phyloP scores from a whole-genome alignment of 35 echinoderm and acorn worm genomes.

The Lytechinus variegatus region DNA sequence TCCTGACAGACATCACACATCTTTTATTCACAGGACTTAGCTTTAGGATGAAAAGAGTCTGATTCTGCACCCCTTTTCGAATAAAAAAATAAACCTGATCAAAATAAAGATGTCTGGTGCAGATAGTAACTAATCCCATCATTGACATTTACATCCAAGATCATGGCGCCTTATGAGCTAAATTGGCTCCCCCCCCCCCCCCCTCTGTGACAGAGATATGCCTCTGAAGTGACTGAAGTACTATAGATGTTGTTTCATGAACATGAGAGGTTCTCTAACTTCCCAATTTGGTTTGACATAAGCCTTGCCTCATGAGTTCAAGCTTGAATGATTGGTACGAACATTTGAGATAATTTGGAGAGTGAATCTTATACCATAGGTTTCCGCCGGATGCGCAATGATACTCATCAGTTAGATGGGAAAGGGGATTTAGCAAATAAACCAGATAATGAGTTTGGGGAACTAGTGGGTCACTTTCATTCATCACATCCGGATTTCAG shows the following conservation, averaged over 20 bases:
- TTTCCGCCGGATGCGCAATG: neutral
- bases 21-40: too few species aligned
- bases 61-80: neutral
- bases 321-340: neutral
- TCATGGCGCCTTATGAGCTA: neutral
- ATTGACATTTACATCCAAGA: neutral
- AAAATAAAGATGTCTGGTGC: neutral
- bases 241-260: neutral
- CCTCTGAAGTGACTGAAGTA: neutral
- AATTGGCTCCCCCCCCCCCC: neutral
- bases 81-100: neutral
- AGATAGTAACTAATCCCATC: neutral
- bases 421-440: conserved; percentile 11
- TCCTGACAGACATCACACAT: too few species aligned
- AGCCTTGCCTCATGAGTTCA: neutral
- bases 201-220: neutral
- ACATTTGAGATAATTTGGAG: neutral
- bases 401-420: neutral
- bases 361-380: neutral
- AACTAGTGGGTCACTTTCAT: neutral
- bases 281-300: neutral
- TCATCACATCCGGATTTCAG: neutral
- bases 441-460: neutral
- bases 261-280: neutral
- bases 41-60: too few species aligned